A percentile compares a stretch with the other conserved stretches of the same genome.
These are phyloP conservation scores for Hemicordylus capensis DNA, from an alignment of 2,113 vertebrate species.

Conservation along the genomic window DNA sequence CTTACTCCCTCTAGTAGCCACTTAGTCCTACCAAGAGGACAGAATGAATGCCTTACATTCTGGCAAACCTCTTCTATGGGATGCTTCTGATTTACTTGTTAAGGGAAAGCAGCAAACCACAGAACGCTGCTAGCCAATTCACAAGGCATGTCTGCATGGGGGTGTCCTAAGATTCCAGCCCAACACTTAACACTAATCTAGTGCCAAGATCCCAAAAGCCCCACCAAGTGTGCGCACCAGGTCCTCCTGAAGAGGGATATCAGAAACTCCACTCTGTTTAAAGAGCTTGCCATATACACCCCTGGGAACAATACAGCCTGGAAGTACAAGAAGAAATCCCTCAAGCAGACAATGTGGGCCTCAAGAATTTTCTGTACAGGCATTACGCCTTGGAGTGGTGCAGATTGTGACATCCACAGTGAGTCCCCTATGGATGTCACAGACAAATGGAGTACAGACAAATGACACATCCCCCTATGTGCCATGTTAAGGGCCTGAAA, in stretches of 20 bases:
- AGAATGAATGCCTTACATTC: constrained; percentile 33
- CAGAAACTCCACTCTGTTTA: neutral
- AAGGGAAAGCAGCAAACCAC: constrained; percentile 2
- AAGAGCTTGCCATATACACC: no score
- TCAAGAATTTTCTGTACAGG: neutral
- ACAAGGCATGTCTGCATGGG: neutral
- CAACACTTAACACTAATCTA: neutral
- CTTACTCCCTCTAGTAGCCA: constrained; percentile 38
- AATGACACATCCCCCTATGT: neutral
- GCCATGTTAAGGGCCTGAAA: neutral
- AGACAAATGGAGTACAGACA: neutral
- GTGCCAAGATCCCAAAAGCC: neutral
- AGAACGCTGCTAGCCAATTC: neutral
- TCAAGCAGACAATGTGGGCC: neutral
- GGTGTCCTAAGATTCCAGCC: neutral
- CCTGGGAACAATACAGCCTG: neutral
- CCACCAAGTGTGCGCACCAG: neutral
- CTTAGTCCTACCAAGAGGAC: constrained; percentile 31
- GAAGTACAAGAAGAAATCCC: neutral
- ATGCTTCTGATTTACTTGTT: neutral
- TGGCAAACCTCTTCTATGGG: neutral
- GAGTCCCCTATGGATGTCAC: accelerated
- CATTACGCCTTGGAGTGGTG: neutral
- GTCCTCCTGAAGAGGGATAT: neutral
- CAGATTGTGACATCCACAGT: neutral